Base-by-base conservation (phyloP, 2,888 invertebrate genomes). In the Hedya salicella region DNA sequence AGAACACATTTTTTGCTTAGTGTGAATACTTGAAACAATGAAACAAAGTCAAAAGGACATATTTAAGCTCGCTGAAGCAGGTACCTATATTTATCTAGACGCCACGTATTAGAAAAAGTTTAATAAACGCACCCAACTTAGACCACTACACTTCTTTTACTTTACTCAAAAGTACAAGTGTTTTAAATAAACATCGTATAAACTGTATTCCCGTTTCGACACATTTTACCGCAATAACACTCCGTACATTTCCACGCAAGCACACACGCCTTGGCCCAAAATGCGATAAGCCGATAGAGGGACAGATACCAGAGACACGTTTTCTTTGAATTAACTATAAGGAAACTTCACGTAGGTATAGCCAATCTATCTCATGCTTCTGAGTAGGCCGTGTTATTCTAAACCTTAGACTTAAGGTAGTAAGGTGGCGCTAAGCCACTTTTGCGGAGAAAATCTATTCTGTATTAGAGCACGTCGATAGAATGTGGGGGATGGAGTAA, bases 261-360 rank as follows among this genome's bases (percentile, higher is more conserved):
- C 65, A 46, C 52, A 65, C 59, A 60, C 52, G 52, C 46, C 57
- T 42, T 14, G 36, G 48, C 61, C 59, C 52, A 25, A 65, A 65
- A 65, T n/a, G 52, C 65, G 65, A 65, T 65, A 65, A 65, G 65
- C 65, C 21, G 65, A 65, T 65, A 48, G 65, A 52, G 52, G 52
- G 65, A 65, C 65, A 52, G 65, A 65, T 65, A 65, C 52, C 52
- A 17, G 52, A 44, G 65, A 65, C 65, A 65, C 65, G 65, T 65
- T 65, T 65, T 65, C 65, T 60, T 65, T 65, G 65, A 65, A 65
- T 65, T 65, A 65, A 65, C 65, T 65, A 65, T 65, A 65, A 65
- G 65, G 65, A 39, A 65, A 64, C 64, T 64, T 56, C 48, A 36
- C 32, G 32, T 63, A 50, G 48, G 48, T 19, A 57, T 57, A 57